Evolutionary conservation across 2,113 vertebrate species (phyloP), one percentile per base, ranked within the genome.

Genomic region (Chroicocephalus ridibundus): DNA sequence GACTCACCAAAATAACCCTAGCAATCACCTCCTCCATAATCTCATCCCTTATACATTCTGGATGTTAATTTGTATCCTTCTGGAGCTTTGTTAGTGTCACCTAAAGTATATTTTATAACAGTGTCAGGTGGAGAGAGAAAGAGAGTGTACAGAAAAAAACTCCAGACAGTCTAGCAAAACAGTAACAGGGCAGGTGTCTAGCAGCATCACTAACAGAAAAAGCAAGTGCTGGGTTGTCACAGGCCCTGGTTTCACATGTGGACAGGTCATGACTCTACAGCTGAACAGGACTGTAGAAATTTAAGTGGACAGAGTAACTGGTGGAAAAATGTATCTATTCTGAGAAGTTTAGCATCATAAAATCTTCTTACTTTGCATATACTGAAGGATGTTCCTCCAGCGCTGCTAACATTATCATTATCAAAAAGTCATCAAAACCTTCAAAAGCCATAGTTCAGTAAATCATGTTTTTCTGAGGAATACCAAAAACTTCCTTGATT

Each of bases 1-100:
- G 82, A 90, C 64, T 95, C 90, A 94, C 66, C 47, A 81, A 88
- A 95, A 66, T 90, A 92, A 93, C 70, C 42, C 72, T n/a, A 86
- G 51, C 76, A 94, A 94, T 93, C 91, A 94, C 74, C 82, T 92
- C 80, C 92, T 94, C 71, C 75, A 93, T 81, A 66, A 78, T 79
- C 51, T 88, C 81, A 88, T 60, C 38, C 29, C 13, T 93, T 71
- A 83, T 66, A 52, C 2, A 3, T 90, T 88, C 72, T 81, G 36
- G 72, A 55, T 60, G n/a, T 64, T 86, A 90, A 92, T 92, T 88
- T 83, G 13, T 61, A 70, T 60, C 26, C 38, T 92, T 86, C 69
- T 86, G 15, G 64, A 93, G 77, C 42, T 70, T 88, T 42, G 32
- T 86, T 83, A 75, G 85, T 72, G 26, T 69, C 87, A 85, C 10